These are phyloP conservation scores for Watsonalla binaria DNA, from an alignment of 2,888 invertebrate genomes.

Conservation along the genomic window DNA sequence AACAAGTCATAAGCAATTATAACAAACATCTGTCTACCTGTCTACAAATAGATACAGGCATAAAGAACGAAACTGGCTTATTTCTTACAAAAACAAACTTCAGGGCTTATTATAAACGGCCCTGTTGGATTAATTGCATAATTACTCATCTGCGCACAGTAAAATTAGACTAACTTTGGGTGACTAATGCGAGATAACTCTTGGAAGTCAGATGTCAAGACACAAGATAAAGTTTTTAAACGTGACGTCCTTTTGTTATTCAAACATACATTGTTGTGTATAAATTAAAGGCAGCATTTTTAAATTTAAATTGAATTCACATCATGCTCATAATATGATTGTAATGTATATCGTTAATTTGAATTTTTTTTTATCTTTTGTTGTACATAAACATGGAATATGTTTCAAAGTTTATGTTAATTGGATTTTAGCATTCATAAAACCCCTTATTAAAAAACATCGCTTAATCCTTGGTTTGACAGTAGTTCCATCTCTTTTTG, in stretches of 20 bases:
- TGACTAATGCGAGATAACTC: neutral
- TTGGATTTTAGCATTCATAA: too few relatives aligned
- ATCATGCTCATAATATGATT: too few relatives aligned
- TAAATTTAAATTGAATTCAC: too few relatives aligned
- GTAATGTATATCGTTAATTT: too few relatives aligned
- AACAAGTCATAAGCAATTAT: slow-evolving; percentile 15
- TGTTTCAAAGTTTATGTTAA: too few relatives aligned
- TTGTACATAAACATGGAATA: too few relatives aligned
- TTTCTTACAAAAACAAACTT: slow-evolving; percentile 57
- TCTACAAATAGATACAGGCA: slow-evolving; percentile 38
- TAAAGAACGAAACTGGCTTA: slow-evolving; percentile 51
- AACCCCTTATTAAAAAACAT: too few relatives aligned
- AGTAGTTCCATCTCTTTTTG: too few relatives aligned
- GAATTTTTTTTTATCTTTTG: too few relatives aligned
- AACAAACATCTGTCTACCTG: slow-evolving; percentile 31
- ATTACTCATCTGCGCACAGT: slow-evolving; percentile 46
- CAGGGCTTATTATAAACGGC: slow-evolving; percentile 50
- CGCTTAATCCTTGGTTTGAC: too few relatives aligned
- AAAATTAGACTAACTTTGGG: slow-evolving; percentile 9
- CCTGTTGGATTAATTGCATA: slow-evolving; percentile 66
- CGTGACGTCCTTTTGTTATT: slow-evolving; percentile 9
- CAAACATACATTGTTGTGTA: neutral
- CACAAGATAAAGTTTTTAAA: neutral
- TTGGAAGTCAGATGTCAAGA: neutral
- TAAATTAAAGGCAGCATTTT: neutral